A percentile compares a stretch with the other conserved stretches of the same genome.
phyloP scores from a whole-genome alignment of 2,113 vertebrate species.

The Sylvia atricapilla region DNA sequence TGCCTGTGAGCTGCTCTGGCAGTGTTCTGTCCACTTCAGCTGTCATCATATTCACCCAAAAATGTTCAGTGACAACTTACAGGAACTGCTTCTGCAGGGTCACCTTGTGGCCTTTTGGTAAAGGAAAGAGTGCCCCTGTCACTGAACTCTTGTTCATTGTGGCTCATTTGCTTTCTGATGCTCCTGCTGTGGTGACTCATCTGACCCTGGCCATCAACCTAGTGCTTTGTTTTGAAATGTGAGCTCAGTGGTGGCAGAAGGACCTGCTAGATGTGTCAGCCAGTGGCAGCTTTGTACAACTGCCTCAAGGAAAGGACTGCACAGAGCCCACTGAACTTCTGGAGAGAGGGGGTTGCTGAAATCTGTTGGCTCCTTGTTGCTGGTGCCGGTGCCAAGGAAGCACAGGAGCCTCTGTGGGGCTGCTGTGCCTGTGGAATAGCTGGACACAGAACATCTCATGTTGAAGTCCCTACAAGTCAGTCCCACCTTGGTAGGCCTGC shows the following conservation, averaged over 20 bases:
- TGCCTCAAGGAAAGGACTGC: slow-evolving; percentile 26
- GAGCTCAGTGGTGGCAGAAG: neutral
- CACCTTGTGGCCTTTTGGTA: neutral
- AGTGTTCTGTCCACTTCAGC: neutral
- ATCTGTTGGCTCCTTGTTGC: neutral
- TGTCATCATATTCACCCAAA: neutral
- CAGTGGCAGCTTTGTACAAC: slow-evolving; percentile 25
- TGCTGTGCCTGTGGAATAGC: neutral
- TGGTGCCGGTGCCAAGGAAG: neutral
- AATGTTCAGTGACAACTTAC: neutral
- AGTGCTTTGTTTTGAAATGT: slow-evolving; percentile 37
- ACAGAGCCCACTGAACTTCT: neutral
- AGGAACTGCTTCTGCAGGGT: neutral
- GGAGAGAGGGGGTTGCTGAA: neutral
- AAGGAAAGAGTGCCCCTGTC: slow-evolving; percentile 9
- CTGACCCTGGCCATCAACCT: neutral
- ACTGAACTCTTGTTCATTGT: neutral
- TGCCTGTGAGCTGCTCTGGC: neutral
- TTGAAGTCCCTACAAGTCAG: neutral
- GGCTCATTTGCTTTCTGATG: slow-evolving; percentile 41
- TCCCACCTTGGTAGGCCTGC: neutral
- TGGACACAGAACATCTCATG: neutral
- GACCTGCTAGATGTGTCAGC: neutral
- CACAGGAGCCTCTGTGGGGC: neutral
- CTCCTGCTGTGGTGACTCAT: slow-evolving; percentile 11